These are phyloP conservation scores for Argynnis bischoffii DNA, from an alignment of 2,888 invertebrate species.

Conservation along the genomic window DNA sequence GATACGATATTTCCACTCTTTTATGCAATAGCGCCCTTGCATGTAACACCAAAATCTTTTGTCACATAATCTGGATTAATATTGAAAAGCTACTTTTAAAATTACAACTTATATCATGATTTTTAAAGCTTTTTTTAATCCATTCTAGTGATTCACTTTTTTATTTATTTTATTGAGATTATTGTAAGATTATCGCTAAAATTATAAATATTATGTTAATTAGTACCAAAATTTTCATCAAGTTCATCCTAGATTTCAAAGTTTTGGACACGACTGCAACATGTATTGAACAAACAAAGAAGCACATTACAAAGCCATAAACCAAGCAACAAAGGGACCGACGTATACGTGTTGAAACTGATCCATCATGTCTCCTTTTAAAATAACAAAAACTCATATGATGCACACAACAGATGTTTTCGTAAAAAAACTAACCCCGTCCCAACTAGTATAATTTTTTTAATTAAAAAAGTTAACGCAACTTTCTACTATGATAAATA, in stretches of 20 bases:
- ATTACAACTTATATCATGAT: background rate
- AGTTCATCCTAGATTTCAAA: constrained; percentile 31
- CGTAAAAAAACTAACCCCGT: constrained; percentile 75
- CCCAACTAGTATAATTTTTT: constrained; percentile 47
- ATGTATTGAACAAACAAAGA: constrained; percentile 79
- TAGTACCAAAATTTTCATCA: constrained; percentile 11
- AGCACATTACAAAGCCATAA: constrained; percentile 81
- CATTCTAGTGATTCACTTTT: background rate
- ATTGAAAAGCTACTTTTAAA: constrained; percentile 23
- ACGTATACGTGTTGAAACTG: constrained; percentile 81
- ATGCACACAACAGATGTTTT: constrained; percentile 80
- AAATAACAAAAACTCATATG: constrained; percentile 78
- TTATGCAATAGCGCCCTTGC: constrained; percentile 58
- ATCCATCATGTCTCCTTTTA: constrained; percentile 82
- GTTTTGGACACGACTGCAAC: constrained; percentile 68
- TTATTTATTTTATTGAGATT: background rate
- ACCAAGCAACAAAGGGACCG: constrained; percentile 78
- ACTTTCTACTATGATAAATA: constrained; percentile 70
- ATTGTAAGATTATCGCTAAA: no score
- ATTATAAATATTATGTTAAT: background rate
- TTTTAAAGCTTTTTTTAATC: background rate
- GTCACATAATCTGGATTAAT: constrained; percentile 60
- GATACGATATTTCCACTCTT: constrained; percentile 47
- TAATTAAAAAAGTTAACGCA: constrained; percentile 58
- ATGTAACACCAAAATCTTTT: constrained; percentile 59